These are phyloP conservation scores for Contarinia nasturtii DNA, from an alignment of 1,140 invertebrate genomes.

Conservation along the genomic window DNA sequence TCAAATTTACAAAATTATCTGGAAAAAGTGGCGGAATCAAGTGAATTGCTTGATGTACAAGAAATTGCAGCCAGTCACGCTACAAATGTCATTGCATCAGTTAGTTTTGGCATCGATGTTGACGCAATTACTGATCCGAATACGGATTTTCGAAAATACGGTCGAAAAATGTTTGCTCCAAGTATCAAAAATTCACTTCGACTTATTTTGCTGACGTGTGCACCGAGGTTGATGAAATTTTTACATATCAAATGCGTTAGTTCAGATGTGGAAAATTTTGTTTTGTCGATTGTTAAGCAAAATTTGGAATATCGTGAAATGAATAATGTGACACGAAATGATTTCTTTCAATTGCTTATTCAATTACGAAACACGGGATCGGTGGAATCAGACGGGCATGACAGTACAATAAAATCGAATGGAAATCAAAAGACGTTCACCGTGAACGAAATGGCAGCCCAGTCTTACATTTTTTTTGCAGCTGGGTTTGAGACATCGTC, in stretches of 20 bases:
- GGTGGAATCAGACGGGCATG: background rate
- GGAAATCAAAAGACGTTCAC: constrained; percentile 4
- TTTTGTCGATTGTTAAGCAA: too few species aligned
- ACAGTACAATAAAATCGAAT: background rate
- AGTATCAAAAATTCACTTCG: too few species aligned
- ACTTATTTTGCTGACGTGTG: too few species aligned
- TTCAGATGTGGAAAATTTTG: too few species aligned
- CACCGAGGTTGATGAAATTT: too few species aligned
- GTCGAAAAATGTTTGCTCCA: background rate
- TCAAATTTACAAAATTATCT: constrained; percentile 6
- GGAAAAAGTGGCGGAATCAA: constrained; percentile 7
- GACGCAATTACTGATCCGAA: background rate
- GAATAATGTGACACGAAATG: too few species aligned
- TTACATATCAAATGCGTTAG: too few species aligned
- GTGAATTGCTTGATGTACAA: too few species aligned
- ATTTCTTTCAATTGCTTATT: too few species aligned
- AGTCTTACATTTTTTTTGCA: constrained; percentile 27
- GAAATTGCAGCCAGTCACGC: constrained; percentile 19
- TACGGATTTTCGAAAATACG: background rate
- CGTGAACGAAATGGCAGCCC: constrained; percentile 17
- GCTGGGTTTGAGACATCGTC: constrained; percentile 49
- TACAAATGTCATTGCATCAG: constrained; percentile 25
- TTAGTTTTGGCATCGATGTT: constrained; percentile 18
- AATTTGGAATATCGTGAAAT: too few species aligned
- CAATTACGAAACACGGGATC: too few species aligned